Evolutionary conservation across 2,113 vertebrate species (phyloP).

Genomic region (Ellobius talpinus): DNA sequence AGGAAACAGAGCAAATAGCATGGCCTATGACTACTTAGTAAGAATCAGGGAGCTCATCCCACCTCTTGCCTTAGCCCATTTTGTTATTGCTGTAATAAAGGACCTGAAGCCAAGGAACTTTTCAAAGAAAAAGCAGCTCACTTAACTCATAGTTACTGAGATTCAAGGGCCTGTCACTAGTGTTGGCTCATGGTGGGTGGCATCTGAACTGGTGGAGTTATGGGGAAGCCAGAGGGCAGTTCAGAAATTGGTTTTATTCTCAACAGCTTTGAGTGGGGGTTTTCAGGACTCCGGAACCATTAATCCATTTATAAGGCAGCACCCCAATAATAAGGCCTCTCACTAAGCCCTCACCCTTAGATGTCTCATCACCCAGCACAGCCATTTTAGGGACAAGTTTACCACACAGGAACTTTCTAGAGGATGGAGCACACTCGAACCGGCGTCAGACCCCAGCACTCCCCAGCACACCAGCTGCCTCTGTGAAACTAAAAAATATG

Average conservation of each 20-base stretch:
- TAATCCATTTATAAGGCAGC: not conserved
- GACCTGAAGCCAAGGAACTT: not conserved
- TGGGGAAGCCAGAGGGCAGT: not conserved
- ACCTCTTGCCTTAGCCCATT: not conserved
- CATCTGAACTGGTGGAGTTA: not conserved
- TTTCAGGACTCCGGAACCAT: not conserved
- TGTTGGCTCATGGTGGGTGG: not conserved
- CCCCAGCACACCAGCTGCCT: not conserved
- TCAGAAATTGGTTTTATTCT: not conserved
- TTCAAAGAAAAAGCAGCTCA: not conserved
- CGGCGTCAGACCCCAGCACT: not conserved
- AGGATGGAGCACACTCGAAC: not conserved
- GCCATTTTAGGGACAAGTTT: not conserved
- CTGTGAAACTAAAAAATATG: not conserved
- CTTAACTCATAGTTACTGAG: not conserved
- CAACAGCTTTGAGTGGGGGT: not conserved
- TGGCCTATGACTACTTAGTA: not conserved
- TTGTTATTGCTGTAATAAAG: not conserved
- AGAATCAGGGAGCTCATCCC: not conserved
- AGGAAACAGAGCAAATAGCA: not conserved
- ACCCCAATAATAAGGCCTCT: not conserved
- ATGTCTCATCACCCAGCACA: not conserved
- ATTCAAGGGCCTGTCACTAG: not conserved
- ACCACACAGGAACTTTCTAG: not conserved
- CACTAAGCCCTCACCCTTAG: not conserved